Evolutionary conservation across 2,888 invertebrate species (phyloP).

Genomic region (Andrena fulva): DNA sequence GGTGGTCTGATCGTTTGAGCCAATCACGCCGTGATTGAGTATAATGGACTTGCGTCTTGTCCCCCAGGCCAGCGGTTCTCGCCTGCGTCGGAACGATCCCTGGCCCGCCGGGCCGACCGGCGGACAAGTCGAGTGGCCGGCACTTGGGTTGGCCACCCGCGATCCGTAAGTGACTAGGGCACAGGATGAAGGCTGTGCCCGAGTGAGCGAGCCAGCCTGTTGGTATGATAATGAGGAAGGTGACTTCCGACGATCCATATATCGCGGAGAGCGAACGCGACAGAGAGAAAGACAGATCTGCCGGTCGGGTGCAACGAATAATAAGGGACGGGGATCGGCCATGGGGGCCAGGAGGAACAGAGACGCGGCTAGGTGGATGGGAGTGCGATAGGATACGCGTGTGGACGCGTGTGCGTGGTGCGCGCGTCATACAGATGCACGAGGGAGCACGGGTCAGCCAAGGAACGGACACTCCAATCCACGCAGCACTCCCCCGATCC

Average conservation of each 20-base stretch:
- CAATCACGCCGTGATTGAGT: constrained; percentile 84
- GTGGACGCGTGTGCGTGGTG: constrained; percentile 1
- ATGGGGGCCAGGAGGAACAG: constrained; percentile 60
- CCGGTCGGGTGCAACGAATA: constrained; percentile 57
- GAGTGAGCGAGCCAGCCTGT: constrained; percentile 80
- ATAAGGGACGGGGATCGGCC: constrained; percentile 56
- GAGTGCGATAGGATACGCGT: constrained; percentile 21
- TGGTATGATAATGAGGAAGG: constrained; percentile 85
- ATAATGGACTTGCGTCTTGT: constrained; percentile 85
- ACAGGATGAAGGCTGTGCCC: constrained; percentile 84
- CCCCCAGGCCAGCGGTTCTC: constrained; percentile 84
- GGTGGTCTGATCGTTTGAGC: constrained; percentile 84
- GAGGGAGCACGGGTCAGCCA: constrained; percentile 69
- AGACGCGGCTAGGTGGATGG: constrained; percentile 59
- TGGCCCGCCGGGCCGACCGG: constrained; percentile 54
- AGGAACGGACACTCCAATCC: constrained; percentile 84
- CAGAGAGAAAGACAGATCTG: constrained; percentile 64
- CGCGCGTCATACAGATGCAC: constrained; percentile 23
- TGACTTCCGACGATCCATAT: constrained; percentile 85
- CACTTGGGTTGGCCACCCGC: constrained; percentile 81
- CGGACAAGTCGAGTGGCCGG: constrained; percentile 17
- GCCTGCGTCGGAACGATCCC: constrained; percentile 66
- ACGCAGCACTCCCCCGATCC: constrained; percentile 76
- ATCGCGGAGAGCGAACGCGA: constrained; percentile 73
- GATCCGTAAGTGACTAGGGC: constrained; percentile 82